phyloP scores from a whole-genome alignment of 2,113 vertebrate genomes.

The Seriola quinqueradiata region DNA sequence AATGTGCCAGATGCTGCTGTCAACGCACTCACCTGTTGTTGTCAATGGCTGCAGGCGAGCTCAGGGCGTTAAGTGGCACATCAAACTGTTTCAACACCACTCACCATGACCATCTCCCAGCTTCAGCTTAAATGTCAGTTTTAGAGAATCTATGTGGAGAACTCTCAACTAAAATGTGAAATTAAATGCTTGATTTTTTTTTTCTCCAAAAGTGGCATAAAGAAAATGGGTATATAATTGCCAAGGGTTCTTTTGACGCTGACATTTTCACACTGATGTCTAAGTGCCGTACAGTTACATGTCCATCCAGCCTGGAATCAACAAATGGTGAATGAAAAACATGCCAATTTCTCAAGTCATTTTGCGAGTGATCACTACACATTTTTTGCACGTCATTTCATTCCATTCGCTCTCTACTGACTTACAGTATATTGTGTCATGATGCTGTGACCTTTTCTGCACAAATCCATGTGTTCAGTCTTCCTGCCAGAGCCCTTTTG shows the following conservation, averaged over 20 bases:
- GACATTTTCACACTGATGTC: not conserved
- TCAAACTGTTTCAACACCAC: conserved; percentile 41
- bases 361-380: no score
- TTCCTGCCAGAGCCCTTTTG: no score
- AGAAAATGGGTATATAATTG: not conserved
- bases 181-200: no score
- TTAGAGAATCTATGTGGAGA: not conserved
- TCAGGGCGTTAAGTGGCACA: conserved; percentile 35
- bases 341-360: no score
- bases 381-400: no score
- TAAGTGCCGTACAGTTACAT: not conserved
- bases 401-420: no score
- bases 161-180: not conserved
- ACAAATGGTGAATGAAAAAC: no score
- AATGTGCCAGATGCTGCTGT: conserved; percentile 49
- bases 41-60: conserved; percentile 47
- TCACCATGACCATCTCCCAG: conserved; percentile 32
- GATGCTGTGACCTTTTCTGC: no score
- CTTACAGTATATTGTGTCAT: no score
- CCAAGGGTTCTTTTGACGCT: not conserved
- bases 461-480: no score
- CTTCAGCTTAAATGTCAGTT: conserved; percentile 26
- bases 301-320: not conserved
- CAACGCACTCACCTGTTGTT: conserved; percentile 48
- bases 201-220: no score